Evolutionary conservation across 2,888 invertebrate species (phyloP).

Genomic region (Netelia fuscicornis): DNA sequence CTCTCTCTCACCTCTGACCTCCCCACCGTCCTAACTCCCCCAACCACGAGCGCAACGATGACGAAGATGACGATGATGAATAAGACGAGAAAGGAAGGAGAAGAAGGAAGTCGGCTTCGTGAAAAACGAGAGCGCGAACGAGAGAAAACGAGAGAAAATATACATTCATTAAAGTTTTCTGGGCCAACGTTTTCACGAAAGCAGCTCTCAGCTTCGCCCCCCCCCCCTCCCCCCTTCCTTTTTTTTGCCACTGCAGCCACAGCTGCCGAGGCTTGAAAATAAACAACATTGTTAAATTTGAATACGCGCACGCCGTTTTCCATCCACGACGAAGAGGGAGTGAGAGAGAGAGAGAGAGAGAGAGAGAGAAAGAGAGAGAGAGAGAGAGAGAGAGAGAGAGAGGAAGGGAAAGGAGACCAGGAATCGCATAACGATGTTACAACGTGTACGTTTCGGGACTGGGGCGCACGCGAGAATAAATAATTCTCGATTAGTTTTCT

Average conservation of each 20-base stretch:
- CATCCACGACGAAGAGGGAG: not conserved
- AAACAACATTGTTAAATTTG: constrained; percentile 64
- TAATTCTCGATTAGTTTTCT: constrained; percentile 12
- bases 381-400: not conserved
- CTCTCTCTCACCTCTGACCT: not conserved
- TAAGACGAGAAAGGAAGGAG: constrained; percentile 27
- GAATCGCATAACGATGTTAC: constrained; percentile 21
- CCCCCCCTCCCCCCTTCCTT: not conserved
- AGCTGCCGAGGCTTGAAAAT: constrained; percentile 41
- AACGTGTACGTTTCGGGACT: constrained; percentile 34
- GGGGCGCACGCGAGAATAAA: constrained; percentile 17
- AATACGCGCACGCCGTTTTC: constrained; percentile 12
- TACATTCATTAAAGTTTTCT: constrained; percentile 71
- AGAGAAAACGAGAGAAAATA: constrained; percentile 52
- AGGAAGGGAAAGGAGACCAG: not conserved
- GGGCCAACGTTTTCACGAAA: constrained; percentile 60
- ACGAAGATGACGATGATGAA: constrained; percentile 33
- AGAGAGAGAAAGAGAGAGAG: too few species aligned
- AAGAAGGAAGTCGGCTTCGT: constrained; percentile 43
- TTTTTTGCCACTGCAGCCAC: constrained; percentile 6
- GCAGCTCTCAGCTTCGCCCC: constrained; percentile 23
- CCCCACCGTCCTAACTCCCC: too few species aligned
- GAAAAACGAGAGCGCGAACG: constrained; percentile 33
- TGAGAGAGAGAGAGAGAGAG: not conserved
- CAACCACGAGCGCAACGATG: not conserved